Evolutionary conservation across 1,140 invertebrate genomes (phyloP).

Genomic region (Psix sp.): DNA sequence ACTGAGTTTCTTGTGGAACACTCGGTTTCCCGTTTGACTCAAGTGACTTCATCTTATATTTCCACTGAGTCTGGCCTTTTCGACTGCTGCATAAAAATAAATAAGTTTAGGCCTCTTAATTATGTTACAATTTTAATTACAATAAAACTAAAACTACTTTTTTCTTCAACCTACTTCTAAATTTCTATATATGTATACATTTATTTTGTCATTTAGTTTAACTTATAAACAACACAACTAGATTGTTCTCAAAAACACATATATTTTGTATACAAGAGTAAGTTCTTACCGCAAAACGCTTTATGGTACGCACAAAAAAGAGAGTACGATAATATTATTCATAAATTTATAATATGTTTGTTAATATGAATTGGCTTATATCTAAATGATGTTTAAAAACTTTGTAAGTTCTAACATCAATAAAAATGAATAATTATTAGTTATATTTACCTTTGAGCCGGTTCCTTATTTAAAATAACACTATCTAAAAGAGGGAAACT

Average conservation of each 20-base stretch:
- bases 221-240: no score
- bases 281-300: conserved; percentile 75
- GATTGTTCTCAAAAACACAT: neutral
- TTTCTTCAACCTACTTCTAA: no score
- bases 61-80: conserved; percentile 75
- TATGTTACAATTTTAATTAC: neutral
- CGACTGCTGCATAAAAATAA: conserved; percentile 65
- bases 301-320: conserved; percentile 41
- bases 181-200: no score
- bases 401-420: no score
- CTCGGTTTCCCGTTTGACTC: conserved; percentile 71
- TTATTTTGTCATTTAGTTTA: no score
- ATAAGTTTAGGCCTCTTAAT: no score
- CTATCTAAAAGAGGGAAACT: conserved; percentile 89
- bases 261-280: conserved; percentile 40
- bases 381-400: no score
- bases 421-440: neutral
- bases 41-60: conserved; percentile 76
- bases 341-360: neutral
- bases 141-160: no score
- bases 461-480: conserved; percentile 86
- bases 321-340: conserved; percentile 59
- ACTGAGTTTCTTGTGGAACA: conserved; percentile 72
- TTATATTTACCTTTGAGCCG: conserved; percentile 77
- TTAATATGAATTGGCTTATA: no score